phyloP scores from a whole-genome alignment of 2,797 vertebrate species.

The Lycodopsis pacificus region DNA sequence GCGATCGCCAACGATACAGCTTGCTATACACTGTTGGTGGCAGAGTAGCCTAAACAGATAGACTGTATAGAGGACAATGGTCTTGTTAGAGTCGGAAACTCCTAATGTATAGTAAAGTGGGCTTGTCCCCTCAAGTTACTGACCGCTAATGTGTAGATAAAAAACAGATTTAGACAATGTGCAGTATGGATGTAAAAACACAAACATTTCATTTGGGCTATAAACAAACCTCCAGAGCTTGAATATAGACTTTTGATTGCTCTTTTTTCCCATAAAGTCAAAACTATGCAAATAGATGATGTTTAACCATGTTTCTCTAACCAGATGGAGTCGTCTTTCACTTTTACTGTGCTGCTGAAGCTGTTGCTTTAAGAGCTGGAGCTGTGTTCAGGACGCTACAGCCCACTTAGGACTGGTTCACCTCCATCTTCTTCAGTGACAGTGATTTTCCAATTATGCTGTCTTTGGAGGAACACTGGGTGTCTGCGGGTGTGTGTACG shows the following conservation, averaged over 20 bases:
- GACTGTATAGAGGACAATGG: conserved; percentile 23
- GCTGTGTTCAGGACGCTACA: conserved; percentile 22
- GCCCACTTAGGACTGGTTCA: conserved; percentile 43
- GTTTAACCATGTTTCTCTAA: conserved; percentile 37
- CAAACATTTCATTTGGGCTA: conserved; percentile 18
- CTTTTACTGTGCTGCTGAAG: conserved; percentile 31
- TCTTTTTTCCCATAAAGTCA: conserved; percentile 33
- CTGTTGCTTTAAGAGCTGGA: conserved; percentile 51
- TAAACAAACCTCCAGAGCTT: conserved; percentile 37
- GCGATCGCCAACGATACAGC: conserved; percentile 29
- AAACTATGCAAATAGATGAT: conserved; percentile 36
- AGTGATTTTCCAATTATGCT: conserved; percentile 60
- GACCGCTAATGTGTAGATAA: conserved; percentile 32
- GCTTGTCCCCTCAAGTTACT: conserved; percentile 11
- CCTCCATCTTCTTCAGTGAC: conserved; percentile 64
- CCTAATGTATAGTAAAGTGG: conserved; percentile 44
- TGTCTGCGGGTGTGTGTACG: conserved; percentile 39
- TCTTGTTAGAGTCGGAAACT: conserved; percentile 31
- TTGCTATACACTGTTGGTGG: conserved; percentile 4
- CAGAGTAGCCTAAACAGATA: conserved; percentile 29
- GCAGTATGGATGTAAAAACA: conserved; percentile 15
- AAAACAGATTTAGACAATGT: conserved; percentile 25
- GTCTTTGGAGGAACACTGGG: conserved; percentile 49
- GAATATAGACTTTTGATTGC: conserved; percentile 26
- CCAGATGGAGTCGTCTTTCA: conserved; percentile 38